Percentiles rank a stretch among this genome's conserved stretches.
phyloP scores from a whole-genome alignment of 35 echinoderm and acorn worm species.

The Heliocidaris tuberculata region DNA sequence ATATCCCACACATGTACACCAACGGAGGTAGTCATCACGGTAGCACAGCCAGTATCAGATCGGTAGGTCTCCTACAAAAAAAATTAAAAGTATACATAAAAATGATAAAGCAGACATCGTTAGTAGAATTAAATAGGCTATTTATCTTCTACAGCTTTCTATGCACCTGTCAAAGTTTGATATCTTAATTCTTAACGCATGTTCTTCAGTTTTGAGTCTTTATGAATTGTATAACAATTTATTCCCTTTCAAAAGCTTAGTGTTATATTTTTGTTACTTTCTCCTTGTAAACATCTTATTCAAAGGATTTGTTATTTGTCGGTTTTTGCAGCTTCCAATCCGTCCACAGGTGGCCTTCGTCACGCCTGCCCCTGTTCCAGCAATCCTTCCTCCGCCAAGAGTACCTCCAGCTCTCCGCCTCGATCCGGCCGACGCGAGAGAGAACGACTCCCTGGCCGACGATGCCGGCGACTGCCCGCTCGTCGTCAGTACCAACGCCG shows the following conservation, averaged over 20 bases:
- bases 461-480: neutral
- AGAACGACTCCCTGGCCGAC: neutral
- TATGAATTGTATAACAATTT: neutral
- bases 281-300: neutral
- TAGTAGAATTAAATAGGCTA: no score
- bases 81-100: neutral
- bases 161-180: no score
- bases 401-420: neutral
- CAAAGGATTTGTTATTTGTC: neutral
- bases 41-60: constrained; percentile 57
- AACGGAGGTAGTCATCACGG: constrained; percentile 55
- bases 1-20: constrained; percentile 46
- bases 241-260: neutral
- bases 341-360: constrained; percentile 15
- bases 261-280: neutral
- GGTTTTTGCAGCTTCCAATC: neutral
- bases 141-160: no score
- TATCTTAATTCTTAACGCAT: no score
- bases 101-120: no score
- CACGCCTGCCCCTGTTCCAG: neutral
- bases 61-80: constrained; percentile 50
- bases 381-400: neutral
- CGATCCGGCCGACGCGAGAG: neutral
- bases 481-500: constrained; percentile 67
- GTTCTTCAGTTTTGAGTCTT: no score